Evolutionary conservation across 1,140 invertebrate species (phyloP).

Genomic region (Varroa destructor): DNA sequence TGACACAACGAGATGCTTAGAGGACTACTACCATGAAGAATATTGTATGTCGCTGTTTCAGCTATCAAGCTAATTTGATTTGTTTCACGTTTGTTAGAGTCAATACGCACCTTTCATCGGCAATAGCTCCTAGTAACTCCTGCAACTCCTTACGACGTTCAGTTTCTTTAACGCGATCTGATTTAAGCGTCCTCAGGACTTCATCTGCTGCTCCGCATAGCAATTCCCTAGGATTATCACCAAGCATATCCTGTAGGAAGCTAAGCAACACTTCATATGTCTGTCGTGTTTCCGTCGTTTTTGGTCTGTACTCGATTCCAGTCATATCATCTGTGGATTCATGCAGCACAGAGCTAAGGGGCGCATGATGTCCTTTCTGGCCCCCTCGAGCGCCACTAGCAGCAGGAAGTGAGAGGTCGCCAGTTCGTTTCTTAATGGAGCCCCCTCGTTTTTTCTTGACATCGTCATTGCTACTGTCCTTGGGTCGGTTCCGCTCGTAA

Average conservation of each 20-base stretch:
- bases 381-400: background rate
- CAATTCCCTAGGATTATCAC: constrained; percentile 91
- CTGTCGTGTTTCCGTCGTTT: constrained; percentile 91
- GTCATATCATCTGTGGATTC: constrained; percentile 49
- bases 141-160: constrained; percentile 89
- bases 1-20: no score
- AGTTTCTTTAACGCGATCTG: constrained; percentile 71
- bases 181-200: constrained; percentile 84
- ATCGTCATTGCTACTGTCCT: constrained; percentile 55
- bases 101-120: constrained; percentile 59
- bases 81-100: background rate
- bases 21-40: no score
- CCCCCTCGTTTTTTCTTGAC: constrained; percentile 64
- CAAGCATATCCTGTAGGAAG: constrained; percentile 92
- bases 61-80: no score
- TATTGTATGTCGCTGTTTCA: no score
- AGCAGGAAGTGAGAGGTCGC: background rate
- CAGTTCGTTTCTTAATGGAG: constrained; percentile 17
- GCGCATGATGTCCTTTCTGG: constrained; percentile 48
- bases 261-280: constrained; percentile 90
- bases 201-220: constrained; percentile 96
- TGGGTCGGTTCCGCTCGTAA: constrained; percentile 70
- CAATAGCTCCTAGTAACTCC: constrained; percentile 60
- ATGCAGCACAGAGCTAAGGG: constrained; percentile 33
- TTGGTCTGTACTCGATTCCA: constrained; percentile 84